phyloP scores from a whole-genome alignment of 2,113 vertebrate species.

The Bucco capensis region DNA sequence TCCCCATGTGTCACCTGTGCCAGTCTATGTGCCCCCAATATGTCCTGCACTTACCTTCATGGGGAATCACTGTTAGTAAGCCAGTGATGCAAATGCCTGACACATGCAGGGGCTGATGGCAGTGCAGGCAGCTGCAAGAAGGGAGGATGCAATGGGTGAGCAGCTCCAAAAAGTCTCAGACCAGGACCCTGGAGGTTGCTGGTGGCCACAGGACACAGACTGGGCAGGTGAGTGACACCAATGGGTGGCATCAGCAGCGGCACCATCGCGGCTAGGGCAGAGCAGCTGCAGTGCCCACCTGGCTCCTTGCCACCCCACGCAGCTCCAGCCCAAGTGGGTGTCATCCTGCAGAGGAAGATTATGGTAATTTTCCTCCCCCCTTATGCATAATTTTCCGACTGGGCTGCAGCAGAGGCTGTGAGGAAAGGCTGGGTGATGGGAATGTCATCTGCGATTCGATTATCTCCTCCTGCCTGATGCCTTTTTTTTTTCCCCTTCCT shows the following conservation, averaged over 20 bases:
- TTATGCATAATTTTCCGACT: constrained; percentile 12
- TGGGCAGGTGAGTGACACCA: accelerated
- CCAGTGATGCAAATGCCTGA: accelerated
- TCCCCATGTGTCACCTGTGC: neutral
- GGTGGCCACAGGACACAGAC: accelerated
- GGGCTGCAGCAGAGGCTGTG: constrained; percentile 47
- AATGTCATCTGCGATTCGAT: constrained; percentile 74
- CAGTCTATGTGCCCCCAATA: accelerated
- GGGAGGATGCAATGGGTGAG: neutral
- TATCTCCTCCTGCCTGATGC: constrained; percentile 68
- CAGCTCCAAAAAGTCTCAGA: neutral
- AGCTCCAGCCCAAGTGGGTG: neutral
- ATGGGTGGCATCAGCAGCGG: accelerated
- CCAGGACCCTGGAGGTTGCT: accelerated
- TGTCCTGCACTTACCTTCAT: neutral
- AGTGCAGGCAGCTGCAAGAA: neutral
- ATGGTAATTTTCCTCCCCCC: constrained; percentile 26
- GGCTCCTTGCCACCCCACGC: neutral
- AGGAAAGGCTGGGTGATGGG: constrained; percentile 67
- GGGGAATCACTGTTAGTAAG: accelerated
- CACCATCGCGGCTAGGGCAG: accelerated
- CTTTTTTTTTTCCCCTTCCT: constrained; percentile 39
- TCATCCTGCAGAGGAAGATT: constrained; percentile 34
- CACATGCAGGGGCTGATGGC: accelerated
- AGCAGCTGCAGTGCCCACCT: neutral